Evolutionary conservation across 2,113 vertebrate genomes (phyloP).

Genomic region (Mellivora capensis): DNA sequence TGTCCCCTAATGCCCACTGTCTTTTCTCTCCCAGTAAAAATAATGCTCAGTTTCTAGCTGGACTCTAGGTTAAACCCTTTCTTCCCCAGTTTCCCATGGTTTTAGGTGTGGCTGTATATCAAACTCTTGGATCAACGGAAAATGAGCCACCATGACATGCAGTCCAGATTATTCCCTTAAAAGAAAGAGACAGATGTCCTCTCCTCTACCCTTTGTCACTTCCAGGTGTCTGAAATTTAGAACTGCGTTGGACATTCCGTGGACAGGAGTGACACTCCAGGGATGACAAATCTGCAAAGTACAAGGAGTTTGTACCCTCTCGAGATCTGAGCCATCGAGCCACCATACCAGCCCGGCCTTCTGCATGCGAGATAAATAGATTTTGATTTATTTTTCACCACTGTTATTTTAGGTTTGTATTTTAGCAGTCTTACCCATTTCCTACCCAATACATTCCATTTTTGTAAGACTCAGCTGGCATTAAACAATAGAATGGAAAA

Average conservation of each 20-base stretch:
- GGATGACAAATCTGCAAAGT: background rate
- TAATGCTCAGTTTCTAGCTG: background rate
- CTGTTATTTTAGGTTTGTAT: slow-evolving; percentile 21
- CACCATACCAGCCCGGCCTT: background rate
- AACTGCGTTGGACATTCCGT: background rate
- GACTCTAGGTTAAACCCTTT: background rate
- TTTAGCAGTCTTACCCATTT: slow-evolving; percentile 4
- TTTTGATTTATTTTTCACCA: background rate
- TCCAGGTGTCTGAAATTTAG: background rate
- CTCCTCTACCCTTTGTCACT: background rate
- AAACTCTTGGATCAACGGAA: background rate
- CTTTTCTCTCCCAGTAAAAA: background rate
- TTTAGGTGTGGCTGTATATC: background rate
- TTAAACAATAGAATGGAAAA: slow-evolving; percentile 13
- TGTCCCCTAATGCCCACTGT: background rate
- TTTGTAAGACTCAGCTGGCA: background rate
- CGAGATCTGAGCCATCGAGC: background rate
- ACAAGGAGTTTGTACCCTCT: background rate
- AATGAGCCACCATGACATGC: background rate
- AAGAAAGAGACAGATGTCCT: background rate
- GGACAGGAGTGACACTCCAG: too few relatives aligned
- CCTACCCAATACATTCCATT: background rate
- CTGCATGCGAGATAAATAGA: background rate
- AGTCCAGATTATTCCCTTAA: background rate
- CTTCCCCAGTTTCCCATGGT: background rate